A percentile compares a stretch with the other conserved stretches of the same genome.
These are phyloP conservation scores for Cirrhinus molitorella DNA, from an alignment of 2,797 vertebrate genomes.

Conservation along the genomic window DNA sequence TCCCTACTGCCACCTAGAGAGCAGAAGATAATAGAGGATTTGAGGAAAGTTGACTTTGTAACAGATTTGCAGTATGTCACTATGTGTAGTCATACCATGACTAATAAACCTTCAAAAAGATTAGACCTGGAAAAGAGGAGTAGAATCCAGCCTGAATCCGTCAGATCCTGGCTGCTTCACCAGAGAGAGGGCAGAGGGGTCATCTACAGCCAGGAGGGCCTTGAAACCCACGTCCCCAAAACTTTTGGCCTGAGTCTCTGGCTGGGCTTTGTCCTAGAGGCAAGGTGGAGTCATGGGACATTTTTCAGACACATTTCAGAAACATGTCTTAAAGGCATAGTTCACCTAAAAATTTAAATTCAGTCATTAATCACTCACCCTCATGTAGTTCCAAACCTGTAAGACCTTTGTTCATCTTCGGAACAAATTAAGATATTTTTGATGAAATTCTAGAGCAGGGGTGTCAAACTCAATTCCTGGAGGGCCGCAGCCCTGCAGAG, in stretches of 20 bases:
- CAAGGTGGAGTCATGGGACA: not conserved
- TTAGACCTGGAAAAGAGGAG: slow-evolving; percentile 90
- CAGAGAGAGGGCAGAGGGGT: slow-evolving; percentile 85
- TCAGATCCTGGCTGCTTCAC: slow-evolving; percentile 93
- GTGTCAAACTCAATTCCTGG: too few relatives aligned
- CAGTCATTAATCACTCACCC: too few relatives aligned
- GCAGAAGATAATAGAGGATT: not conserved
- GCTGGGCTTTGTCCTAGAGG: slow-evolving; percentile 92
- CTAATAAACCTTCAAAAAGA: not conserved
- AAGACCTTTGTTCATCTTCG: too few relatives aligned
- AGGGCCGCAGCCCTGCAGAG: too few relatives aligned
- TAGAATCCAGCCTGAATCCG: slow-evolving; percentile 91
- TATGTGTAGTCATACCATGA: too few relatives aligned
- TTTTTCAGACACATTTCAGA: not conserved
- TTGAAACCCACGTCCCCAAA: slow-evolving; percentile 90
- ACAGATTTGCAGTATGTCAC: too few relatives aligned
- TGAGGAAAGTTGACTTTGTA: not conserved
- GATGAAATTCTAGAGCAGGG: too few relatives aligned
- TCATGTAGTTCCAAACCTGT: too few relatives aligned
- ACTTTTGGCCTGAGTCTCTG: slow-evolving; percentile 86
- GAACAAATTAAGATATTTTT: too few relatives aligned
- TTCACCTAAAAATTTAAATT: too few relatives aligned
- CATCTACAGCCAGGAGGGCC: slow-evolving; percentile 87
- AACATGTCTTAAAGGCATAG: too few relatives aligned
- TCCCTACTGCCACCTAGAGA: slow-evolving; percentile 88